These are phyloP conservation scores for Carollia perspicillata DNA, from an alignment of 2,113 vertebrate species.

Conservation along the genomic window DNA sequence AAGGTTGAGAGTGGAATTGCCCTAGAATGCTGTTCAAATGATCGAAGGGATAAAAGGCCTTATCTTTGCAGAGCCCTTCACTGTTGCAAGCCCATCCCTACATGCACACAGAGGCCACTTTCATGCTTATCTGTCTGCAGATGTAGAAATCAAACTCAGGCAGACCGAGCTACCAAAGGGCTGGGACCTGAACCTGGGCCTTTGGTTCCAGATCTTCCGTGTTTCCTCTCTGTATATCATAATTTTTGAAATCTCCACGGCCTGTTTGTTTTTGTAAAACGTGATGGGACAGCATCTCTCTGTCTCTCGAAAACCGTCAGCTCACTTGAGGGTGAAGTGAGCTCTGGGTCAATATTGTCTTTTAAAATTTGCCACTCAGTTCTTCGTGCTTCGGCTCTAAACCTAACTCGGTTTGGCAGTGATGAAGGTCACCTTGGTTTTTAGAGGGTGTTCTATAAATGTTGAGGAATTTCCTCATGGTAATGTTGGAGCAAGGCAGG, in stretches of 20 bases:
- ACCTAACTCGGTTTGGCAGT: not conserved
- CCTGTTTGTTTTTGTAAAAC: not conserved
- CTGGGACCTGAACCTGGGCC: not conserved
- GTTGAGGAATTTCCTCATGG: not conserved
- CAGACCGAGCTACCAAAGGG: not conserved
- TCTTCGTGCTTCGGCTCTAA: not conserved
- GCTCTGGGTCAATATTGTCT: not conserved
- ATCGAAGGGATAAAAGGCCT: not conserved
- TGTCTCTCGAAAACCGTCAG: not conserved
- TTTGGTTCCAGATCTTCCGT: not conserved
- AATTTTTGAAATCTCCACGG: not conserved
- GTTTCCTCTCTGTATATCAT: not conserved
- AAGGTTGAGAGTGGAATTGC: not conserved
- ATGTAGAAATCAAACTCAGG: too few species aligned
- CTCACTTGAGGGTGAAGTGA: not conserved
- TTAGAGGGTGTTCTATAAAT: not conserved
- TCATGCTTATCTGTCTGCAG: not conserved
- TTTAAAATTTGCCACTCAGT: not conserved
- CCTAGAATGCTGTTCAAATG: not conserved
- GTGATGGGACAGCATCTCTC: not conserved
- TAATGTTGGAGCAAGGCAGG: not conserved
- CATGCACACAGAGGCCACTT: not conserved
- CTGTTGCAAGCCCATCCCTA: not conserved
- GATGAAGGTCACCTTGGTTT: not conserved
- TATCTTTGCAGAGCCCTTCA: not conserved